Evolutionary conservation across 2,113 vertebrate genomes (phyloP), one percentile per base, ranked within the genome.

Genomic region (Amblyornis subalaris): DNA sequence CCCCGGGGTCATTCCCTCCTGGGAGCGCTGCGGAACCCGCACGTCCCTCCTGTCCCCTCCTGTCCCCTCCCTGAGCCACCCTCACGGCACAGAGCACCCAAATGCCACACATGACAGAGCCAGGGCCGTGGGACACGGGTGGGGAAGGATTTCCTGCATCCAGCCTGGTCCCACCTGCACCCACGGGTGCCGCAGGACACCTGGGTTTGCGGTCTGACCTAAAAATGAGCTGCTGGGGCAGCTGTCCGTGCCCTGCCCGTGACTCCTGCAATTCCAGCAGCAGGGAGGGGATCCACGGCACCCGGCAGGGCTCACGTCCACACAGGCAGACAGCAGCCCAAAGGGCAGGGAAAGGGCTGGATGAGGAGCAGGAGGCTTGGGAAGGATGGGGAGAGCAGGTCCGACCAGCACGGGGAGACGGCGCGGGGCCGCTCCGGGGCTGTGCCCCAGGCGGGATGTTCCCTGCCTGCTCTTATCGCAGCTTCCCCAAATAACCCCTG

Each of bases 351-450:
- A 36, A 57, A 67, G 73, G 17, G 36, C 55, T 2, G 4, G 1
- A 2, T 0, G 12, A 36, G 33, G 31, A 70, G 70, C 69, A 48
- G 48, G 14, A 16, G 58, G 40, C 44, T 40, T 33, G 22, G 45
- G 54, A 24, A 42, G 23, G 47, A 23, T 78, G 31, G 57, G 75
- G 36, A 0, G 10, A 65, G 36, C 78, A n/a, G 71, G 91, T 95
- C 33, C 0, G 7, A 26, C 31, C 55, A 4, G 74, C 53, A 1
- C 0, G 0, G 25, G 40, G 29, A 64, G 40, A 6, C 5, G 5
- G 73, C 3, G 25, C 8, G 4, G 24, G 21, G 31, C 29, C 22
- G 38, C 71, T 69, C n/a, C 0, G 0, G 44, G 20, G 6, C 61
- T 12, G 44, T 12, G 51, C 75, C 14, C n/a, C 25, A 6, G 79